Base-by-base conservation (phyloP, 2,888 invertebrate genomes). In the Oligia latruncula region DNA sequence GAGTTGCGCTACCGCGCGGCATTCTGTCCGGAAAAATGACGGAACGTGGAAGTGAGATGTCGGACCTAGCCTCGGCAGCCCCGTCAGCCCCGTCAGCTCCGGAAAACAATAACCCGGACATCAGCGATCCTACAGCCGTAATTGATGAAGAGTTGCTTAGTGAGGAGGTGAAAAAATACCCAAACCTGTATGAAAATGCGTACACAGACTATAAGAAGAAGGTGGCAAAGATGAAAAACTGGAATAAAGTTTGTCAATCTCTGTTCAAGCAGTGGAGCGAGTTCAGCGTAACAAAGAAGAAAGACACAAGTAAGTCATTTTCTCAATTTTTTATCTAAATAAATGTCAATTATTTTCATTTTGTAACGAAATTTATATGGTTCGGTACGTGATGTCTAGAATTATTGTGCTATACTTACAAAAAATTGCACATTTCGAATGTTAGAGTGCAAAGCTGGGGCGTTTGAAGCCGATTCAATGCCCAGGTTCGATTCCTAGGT, bases 401-500 rank as follows among this genome's bases (percentile, higher is more conserved):
- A 46, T 35, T 20, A n/a, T 43, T 8, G 13, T 72, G 8, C 4
- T 49, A 1, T 58, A 55, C 46, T 58, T 58, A 55, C 46, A 49
- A 17, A 65, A 66, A 71, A 67, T 55, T 67, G 46, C 1, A n/a
- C 6, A 29, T 40, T 67, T 40, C 0, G 2, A n/a, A 60, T 29
- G 71, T 60, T 17, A n/a, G 29, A 15, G 15, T 58, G 55, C 15
- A 46, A 20, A 15, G 20, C 2, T 23, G 1, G 17, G 15, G 49
- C 13, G 46, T 66, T 76, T 62, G 9, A 55, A 17, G 67, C 15
- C 20, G 55, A 70, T 46, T 23, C 20, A 52, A 23, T 23, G 60
- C 40, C 29, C 35, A 20, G 82, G 76, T 84, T 85, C 77, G 77
- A 68, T 55, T 71, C 73, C 81, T 55, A 35, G 68, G 40, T 60